Conservation (phyloP, 2,888 invertebrate genomes). For the Noctua fimbriata region DNA sequence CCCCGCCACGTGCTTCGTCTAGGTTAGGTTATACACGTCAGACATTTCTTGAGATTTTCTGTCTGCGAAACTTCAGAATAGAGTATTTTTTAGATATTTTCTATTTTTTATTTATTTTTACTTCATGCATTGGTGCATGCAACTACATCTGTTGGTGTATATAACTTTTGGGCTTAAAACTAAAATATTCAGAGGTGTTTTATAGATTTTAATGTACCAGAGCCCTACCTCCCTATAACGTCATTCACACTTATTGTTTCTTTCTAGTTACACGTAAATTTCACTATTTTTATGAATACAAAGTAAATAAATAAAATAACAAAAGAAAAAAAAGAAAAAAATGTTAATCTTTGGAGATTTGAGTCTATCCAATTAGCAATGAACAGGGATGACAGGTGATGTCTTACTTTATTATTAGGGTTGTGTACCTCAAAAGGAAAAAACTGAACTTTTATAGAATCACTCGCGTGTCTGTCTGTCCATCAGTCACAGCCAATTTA, state of each 20-base stretch:
- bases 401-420: neutral
- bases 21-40: constrained; percentile 1
- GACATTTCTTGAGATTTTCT: neutral
- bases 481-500: too few species aligned
- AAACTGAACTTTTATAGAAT: too few species aligned
- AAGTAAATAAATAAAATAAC: too few species aligned
- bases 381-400: neutral
- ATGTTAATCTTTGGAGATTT: too few species aligned
- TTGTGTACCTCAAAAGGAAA: too few species aligned
- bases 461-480: too few species aligned
- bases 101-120: neutral
- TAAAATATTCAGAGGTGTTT: neutral
- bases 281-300: too few species aligned
- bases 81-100: neutral
- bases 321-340: too few species aligned
- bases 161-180: neutral
- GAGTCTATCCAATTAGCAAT: too few species aligned
- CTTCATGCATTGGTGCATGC: neutral
- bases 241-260: too few species aligned
- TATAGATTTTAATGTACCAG: neutral
- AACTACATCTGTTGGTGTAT: too few species aligned
- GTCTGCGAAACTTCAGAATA: neutral
- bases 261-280: neutral
- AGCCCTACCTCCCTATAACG: too few species aligned
- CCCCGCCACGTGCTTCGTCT: neutral